Evolutionary conservation across 2,888 invertebrate species (phyloP), one percentile per base, ranked within the genome.

Genomic region (Leucoptera coffeella): DNA sequence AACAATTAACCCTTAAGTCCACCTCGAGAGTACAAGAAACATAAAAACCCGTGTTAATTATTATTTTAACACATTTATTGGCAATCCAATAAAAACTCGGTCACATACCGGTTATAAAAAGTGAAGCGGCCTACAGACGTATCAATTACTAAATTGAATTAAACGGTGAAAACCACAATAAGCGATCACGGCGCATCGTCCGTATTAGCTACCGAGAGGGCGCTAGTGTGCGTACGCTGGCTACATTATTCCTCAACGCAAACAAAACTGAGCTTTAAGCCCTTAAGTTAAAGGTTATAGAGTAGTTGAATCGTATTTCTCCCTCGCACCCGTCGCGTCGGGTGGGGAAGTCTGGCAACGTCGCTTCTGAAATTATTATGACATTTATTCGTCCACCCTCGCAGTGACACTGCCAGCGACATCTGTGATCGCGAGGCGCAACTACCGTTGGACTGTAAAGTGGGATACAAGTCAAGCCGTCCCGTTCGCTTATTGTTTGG

Each of bases 101-200:
- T n/a, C n/a, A n/a, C n/a, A n/a, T n/a, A n/a, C n/a, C n/a, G n/a
- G n/a, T n/a, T n/a, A n/a, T n/a, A n/a, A n/a, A n/a, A n/a, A n/a
- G n/a, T n/a, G n/a, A n/a, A n/a, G n/a, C 48, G 47, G 49, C 51
- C 52, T 49, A 53, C 56, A 56, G 60, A 60, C 54, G 55, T 64
- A 64, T 65, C 64, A 67, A 65, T 65, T 64, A 65, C 64, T 58
- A 62, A 65, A 67, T 67, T 65, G 61, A 67, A 67, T 67, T 65
- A 65, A 67, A 56, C 61, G 61, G 52, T 56, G 56, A 58, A 61
- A 61, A 51, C 57, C 59, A 60, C 65, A 64, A 59, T 57, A 59
- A 56, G 58, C 60, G 65, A 61, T 61, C 62, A 52, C 58, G 45
- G 56, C 60, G 59, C 59, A 59, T 65, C 64, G n/a, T n/a, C n/a